Base-by-base conservation (phyloP, 2,113 vertebrate species). In the Poicephalus meyeri region DNA sequence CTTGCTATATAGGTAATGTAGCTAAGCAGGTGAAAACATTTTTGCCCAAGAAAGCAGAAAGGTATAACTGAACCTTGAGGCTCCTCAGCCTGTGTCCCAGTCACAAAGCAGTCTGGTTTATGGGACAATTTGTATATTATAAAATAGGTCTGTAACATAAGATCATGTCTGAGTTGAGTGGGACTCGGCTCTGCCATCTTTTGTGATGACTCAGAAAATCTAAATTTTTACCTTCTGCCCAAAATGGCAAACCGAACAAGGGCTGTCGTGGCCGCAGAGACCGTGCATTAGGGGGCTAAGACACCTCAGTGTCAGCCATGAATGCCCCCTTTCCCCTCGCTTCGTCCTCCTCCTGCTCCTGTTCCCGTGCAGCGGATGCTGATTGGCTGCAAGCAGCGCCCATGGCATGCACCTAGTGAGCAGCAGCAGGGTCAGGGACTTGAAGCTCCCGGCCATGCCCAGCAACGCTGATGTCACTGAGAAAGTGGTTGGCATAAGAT, bases 361-460 rank as follows among this genome's bases (percentile, higher is more conserved):
- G 18, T 8, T 29, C 16, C 9, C 9, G 5, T 9, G 3, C 7
- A 11, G 53, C 7, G 11, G 53, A 55, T 0, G 17, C 29, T 55
- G 53, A 31, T 55, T 31, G 31, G 53, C 50, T 52, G 25, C 14
- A 4, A 28, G 15, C 50, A 16, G 25, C 14, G 9, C 29, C 29
- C 53, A 63, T 25, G 28, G 24, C 23, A 19, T 37, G 37, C 39
- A 63, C 10, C 16, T 25, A 1, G 16, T 11, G 2, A 28, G 37
- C 35, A 39, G 16, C 37, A 63, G 25, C 60, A 63, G 37, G 15
- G 16, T 39, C 37, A 63, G 60, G 7, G 18, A 16, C 8, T 2
- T 4, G 16, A 23, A 63, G 37, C 15, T 63, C 37, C 16, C 2
- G 16, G 37, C 37, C 60, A 41, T 11, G 37, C 60, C 60, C 37